Base-by-base conservation (phyloP, 2,888 invertebrate species). In the Pogonocherus hispidulus region DNA sequence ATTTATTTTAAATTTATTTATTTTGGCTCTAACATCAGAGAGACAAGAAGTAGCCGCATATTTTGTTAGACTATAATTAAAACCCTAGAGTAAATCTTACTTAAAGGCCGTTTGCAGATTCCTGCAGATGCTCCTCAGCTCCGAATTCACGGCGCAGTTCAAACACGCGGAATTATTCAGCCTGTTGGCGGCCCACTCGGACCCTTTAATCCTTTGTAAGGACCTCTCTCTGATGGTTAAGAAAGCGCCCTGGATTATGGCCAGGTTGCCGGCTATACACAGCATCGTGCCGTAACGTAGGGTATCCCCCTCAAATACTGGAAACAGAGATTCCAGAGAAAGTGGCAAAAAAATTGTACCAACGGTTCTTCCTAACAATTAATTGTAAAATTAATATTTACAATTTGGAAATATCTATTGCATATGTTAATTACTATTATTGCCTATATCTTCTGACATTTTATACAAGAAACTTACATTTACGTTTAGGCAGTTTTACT, bases 81-180 rank as follows among this genome's bases (percentile, higher is more conserved):
- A 20, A 57, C 20, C 44, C 27, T 3, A 57, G 16, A 22, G 44
- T 57, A 57, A 57, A 57, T 57, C 57, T 57, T 57, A 44, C 57
- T 57, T 57, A 46, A 57, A 44, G 44, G 44, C 44, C 44, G 57
- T 57, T 57, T 57, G 57, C 57, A 57, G 27, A 46, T 57, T 57
- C 44, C 44, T 57, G 57, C 57, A 57, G 44, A 57, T 23, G 16
- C 14, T 57, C 46, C 57, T 44, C 57, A 57, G 20, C 46, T 57
- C 57, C 44, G 20, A 41, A 57, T 57, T 57, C 57, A 57, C 23
- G 44, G 57, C 46, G n/a, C 23, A 8, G 14, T 57, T 57, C 23
- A 57, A 18, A 57, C 46, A 57, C 22, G 37, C 56, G 3, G 41
- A 56, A 56, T 57, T 57, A 57, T 57, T 44, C 23, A 57, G 57